Evolutionary conservation across 1,140 invertebrate species (phyloP).

Genomic region (Hylaeus anthracinus): DNA sequence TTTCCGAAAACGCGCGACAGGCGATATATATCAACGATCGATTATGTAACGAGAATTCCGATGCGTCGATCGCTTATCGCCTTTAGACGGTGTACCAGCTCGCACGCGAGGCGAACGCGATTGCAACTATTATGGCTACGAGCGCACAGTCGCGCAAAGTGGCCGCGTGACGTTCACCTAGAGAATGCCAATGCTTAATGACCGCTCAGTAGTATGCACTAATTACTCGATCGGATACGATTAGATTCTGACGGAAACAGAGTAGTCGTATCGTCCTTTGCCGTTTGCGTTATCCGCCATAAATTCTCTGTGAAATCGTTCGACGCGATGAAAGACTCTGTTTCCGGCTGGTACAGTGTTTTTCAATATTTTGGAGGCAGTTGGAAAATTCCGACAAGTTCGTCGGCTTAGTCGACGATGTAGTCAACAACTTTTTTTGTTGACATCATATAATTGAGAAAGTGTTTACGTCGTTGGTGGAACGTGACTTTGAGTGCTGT

Average conservation of each 20-base stretch:
- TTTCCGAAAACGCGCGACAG: not conserved
- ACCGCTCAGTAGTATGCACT: conserved; percentile 50
- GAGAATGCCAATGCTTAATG: conserved; percentile 53
- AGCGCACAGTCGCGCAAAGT: not conserved
- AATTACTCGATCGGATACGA: conserved; percentile 64
- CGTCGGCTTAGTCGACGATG: no score
- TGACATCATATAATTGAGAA: no score
- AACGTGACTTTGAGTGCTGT: no score
- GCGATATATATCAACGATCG: not conserved
- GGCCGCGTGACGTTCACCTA: conserved; percentile 37
- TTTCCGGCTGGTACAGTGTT: not conserved
- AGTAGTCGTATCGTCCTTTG: no score
- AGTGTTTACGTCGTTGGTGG: no score
- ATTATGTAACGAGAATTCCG: conserved; percentile 9
- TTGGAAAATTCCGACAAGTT: no score
- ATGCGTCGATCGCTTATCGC: conserved; percentile 15
- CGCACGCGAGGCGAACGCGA: conserved; percentile 25
- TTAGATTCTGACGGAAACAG: conserved; percentile 42
- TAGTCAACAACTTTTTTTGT: no score
- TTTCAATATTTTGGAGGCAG: not conserved
- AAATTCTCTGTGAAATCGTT: not conserved
- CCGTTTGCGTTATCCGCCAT: not conserved
- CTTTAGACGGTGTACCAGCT: conserved; percentile 9
- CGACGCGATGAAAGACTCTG: not conserved
- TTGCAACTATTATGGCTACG: conserved; percentile 37